Evolutionary conservation across 2,797 vertebrate genomes (phyloP).

Genomic region (Thunnus albacares): DNA sequence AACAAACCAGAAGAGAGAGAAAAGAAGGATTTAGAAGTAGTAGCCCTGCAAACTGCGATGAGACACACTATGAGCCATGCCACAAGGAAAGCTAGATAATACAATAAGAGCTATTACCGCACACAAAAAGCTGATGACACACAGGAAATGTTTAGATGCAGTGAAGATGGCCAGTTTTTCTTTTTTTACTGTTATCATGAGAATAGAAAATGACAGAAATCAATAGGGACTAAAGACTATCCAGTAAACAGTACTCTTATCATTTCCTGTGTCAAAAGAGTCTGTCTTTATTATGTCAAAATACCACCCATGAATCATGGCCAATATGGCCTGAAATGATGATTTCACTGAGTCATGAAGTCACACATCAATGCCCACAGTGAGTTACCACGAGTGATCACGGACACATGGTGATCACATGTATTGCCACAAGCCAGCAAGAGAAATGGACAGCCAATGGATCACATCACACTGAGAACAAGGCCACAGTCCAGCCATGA

Average conservation of each 20-base stretch:
- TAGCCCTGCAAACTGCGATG: not conserved
- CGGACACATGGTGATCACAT: conserved; percentile 29
- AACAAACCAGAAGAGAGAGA: conserved; percentile 46
- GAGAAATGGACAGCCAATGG: conserved; percentile 24
- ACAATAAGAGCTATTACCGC: not conserved
- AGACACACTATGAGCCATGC: conserved; percentile 50
- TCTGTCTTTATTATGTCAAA: conserved; percentile 21
- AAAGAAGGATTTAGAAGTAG: conserved; percentile 41
- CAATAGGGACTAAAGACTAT: not conserved
- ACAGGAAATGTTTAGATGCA: not conserved
- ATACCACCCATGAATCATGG: conserved; percentile 13
- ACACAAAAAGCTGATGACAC: conserved; percentile 35
- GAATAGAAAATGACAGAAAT: conserved; percentile 18
- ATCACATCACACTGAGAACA: conserved; percentile 25
- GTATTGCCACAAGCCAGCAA: conserved; percentile 35
- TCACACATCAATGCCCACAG: conserved; percentile 29
- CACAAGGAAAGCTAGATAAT: conserved; percentile 18
- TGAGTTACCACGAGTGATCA: conserved; percentile 37
- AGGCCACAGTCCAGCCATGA: conserved; percentile 27
- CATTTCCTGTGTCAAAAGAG: not conserved
- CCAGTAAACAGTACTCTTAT: not conserved
- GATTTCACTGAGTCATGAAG: conserved; percentile 25
- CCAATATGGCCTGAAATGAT: conserved; percentile 3
- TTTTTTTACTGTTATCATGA: not conserved
- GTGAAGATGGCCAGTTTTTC: not conserved